These are phyloP conservation scores for Eriosoma lanigerum DNA, from an alignment of 1,140 invertebrate genomes.

Conservation along the genomic window DNA sequence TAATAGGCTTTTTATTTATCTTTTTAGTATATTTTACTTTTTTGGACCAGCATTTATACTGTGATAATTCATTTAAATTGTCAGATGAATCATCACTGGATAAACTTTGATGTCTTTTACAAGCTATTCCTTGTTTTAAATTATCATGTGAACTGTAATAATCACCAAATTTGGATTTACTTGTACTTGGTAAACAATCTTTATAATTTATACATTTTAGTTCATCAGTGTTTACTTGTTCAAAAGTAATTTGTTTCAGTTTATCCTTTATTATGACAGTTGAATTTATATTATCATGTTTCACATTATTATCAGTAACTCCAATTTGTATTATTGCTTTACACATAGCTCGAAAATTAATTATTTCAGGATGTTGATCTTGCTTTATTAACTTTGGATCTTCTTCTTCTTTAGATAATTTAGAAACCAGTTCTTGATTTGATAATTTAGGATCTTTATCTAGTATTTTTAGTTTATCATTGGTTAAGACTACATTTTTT, in stretches of 20 bases:
- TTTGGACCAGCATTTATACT: neutral
- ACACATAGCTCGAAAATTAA: constrained; percentile 13
- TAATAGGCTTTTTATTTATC: neutral
- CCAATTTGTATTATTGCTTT: neutral
- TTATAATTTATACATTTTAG: neutral
- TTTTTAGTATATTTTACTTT: neutral
- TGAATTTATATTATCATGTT: neutral
- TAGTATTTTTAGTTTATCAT: neutral
- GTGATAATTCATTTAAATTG: neutral
- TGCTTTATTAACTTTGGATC: neutral
- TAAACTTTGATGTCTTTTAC: neutral
- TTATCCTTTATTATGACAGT: neutral
- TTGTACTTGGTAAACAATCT: neutral
- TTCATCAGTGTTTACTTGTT: neutral
- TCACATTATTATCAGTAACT: neutral
- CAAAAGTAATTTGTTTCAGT: neutral
- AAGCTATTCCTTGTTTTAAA: neutral
- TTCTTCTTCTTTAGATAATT: neutral
- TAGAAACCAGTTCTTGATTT: neutral
- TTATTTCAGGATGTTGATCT: constrained; percentile 26
- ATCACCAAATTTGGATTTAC: neutral
- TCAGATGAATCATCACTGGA: neutral
- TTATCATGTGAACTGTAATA: neutral
- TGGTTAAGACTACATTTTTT: neutral
- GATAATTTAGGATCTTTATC: neutral